Conservation (phyloP, 2,113 vertebrate species). For the Urocynchramus pylzowi region DNA sequence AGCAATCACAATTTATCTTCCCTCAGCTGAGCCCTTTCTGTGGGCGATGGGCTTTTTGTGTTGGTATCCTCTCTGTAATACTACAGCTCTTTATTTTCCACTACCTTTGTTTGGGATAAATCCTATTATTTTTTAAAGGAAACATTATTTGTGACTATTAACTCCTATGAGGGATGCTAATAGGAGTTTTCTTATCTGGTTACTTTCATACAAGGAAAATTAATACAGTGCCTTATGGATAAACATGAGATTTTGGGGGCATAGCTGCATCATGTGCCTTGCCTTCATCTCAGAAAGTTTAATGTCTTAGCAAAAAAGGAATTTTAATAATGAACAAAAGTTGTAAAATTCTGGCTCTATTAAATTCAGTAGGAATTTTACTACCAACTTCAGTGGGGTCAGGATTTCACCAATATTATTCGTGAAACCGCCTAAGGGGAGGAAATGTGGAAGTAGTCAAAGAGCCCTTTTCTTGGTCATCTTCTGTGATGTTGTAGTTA, state of each 20-base stretch:
- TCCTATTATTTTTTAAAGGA: neutral
- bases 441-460: neutral
- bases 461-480: neutral
- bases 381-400: neutral
- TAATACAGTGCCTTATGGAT: neutral
- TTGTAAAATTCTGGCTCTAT: neutral
- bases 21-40: neutral
- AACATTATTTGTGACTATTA: neutral
- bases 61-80: neutral
- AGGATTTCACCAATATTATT: neutral
- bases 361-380: slow-evolving; percentile 30
- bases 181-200: neutral
- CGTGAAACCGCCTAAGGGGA: neutral
- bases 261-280: neutral
- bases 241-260: neutral
- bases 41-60: neutral
- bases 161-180: neutral
- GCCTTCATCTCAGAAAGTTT: neutral
- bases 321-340: neutral
- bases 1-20: neutral
- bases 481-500: slow-evolving; percentile 1
- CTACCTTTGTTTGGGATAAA: slow-evolving; percentile 2
- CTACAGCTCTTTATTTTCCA: neutral
- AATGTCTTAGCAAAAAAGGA: neutral
- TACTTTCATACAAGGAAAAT: neutral